Percentiles rank a stretch among this genome's conserved stretches.
Conservation (phyloP, 2,888 invertebrate species). For the Chrysina gloriosa region DNA sequence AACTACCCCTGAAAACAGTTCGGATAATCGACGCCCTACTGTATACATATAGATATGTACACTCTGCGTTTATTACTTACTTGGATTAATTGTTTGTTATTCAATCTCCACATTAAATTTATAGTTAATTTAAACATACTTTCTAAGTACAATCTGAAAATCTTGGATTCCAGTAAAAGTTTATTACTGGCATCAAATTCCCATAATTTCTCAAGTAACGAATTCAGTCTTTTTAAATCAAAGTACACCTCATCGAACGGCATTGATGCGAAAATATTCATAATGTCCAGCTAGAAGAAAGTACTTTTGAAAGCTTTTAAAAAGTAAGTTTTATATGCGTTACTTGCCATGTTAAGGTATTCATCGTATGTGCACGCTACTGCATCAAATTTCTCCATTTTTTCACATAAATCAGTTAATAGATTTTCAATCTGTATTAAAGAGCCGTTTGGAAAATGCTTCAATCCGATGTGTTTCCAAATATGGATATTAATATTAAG, state of each 20-base stretch:
- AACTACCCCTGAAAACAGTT: too few species aligned
- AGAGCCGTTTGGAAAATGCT: slow-evolving; percentile 42
- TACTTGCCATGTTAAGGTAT: slow-evolving; percentile 44
- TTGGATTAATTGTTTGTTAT: slow-evolving; percentile 37
- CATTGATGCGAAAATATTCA: slow-evolving; percentile 43
- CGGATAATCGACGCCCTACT: background rate
- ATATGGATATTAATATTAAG: slow-evolving; percentile 38
- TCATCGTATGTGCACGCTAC: slow-evolving; percentile 43
- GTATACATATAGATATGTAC: background rate
- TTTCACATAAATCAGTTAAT: slow-evolving; percentile 40
- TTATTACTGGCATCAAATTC: slow-evolving; percentile 41
- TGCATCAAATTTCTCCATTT: slow-evolving; percentile 35
- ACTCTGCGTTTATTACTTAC: slow-evolving; percentile 31
- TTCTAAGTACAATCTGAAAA: slow-evolving; percentile 50
- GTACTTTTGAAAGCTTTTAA: slow-evolving; percentile 9
- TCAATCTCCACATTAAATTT: slow-evolving; percentile 42
- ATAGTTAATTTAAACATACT: slow-evolving; percentile 51
- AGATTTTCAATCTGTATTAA: slow-evolving; percentile 43
- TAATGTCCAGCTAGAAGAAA: slow-evolving; percentile 45
- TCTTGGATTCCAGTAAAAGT: slow-evolving; percentile 45
- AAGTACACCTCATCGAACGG: slow-evolving; percentile 41
- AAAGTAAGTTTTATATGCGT: background rate
- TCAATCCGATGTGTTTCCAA: slow-evolving; percentile 47
- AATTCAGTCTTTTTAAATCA: slow-evolving; percentile 37
- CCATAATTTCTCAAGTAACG: slow-evolving; percentile 44